Percentiles rank a stretch among this genome's conserved stretches.
Conservation (phyloP, 2,888 invertebrate species). For the Elegia similella region DNA sequence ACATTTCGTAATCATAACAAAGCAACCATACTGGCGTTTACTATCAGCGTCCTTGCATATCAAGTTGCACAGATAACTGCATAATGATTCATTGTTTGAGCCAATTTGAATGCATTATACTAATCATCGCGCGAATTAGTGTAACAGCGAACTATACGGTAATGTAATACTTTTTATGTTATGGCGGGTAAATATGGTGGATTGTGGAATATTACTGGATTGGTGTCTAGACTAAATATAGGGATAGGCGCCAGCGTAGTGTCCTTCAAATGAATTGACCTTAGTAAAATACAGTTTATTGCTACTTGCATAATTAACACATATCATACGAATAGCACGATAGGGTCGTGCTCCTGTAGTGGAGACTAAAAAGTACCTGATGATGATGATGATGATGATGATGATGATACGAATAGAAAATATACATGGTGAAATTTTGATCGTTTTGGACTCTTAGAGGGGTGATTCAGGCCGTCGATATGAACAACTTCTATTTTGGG, state of each 20-base stretch:
- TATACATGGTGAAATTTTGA: too few species aligned
- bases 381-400: too few species aligned
- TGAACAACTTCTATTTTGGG: too few species aligned
- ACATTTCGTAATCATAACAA: too few species aligned
- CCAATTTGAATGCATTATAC: slow-evolving; percentile 45
- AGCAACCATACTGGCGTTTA: not conserved
- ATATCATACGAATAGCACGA: too few species aligned
- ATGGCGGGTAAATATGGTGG: not conserved
- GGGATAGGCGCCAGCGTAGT: not conserved
- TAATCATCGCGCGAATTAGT: slow-evolving; percentile 23
- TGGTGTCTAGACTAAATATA: not conserved
- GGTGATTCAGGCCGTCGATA: too few species aligned
- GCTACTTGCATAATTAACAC: too few species aligned
- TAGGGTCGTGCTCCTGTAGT: too few species aligned
- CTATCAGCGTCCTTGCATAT: slow-evolving; percentile 33
- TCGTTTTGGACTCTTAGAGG: too few species aligned
- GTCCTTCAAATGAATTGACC: not conserved
- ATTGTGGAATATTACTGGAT: slow-evolving; percentile 8
- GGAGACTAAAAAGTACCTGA: too few species aligned
- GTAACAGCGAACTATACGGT: not conserved
- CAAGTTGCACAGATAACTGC: slow-evolving; percentile 35
- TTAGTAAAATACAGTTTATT: not conserved
- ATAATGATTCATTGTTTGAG: slow-evolving; percentile 37
- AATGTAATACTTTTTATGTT: slow-evolving; percentile 2
- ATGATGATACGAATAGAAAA: too few species aligned